Evolutionary conservation across 2,888 invertebrate species (phyloP).

Genomic region (Amblyjoppa proteus): DNA sequence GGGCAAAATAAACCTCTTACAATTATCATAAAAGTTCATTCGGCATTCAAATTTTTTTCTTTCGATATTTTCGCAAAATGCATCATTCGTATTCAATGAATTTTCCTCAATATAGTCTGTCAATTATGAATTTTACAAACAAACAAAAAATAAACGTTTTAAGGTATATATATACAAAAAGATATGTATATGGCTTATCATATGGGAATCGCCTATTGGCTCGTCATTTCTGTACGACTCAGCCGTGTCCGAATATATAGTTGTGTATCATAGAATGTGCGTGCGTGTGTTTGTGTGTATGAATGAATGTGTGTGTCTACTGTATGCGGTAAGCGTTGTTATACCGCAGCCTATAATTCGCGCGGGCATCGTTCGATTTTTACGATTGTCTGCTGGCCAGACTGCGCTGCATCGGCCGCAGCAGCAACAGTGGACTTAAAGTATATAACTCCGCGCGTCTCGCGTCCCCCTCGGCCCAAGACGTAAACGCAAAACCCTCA

Average conservation of each 20-base stretch:
- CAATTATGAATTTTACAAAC: too few relatives aligned
- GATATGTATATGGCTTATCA: too few relatives aligned
- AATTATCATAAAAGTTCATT: constrained; percentile 17
- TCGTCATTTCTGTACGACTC: constrained; percentile 18
- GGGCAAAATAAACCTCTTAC: not conserved
- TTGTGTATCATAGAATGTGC: not conserved
- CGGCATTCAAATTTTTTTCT: constrained; percentile 24
- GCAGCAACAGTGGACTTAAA: constrained; percentile 61
- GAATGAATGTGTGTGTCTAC: constrained; percentile 15
- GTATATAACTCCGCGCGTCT: constrained; percentile 64
- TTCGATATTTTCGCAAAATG: too few relatives aligned
- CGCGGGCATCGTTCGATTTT: constrained; percentile 83
- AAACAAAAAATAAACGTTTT: too few relatives aligned
- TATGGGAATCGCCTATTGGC: not conserved
- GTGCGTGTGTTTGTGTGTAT: not conserved
- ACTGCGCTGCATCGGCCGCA: constrained; percentile 67
- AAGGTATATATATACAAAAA: too few relatives aligned
- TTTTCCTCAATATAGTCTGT: too few relatives aligned
- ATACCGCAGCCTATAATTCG: constrained; percentile 83
- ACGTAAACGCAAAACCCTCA: constrained; percentile 42
- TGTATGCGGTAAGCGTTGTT: constrained; percentile 65
- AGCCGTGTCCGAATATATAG: constrained; percentile 40
- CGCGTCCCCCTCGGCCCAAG: constrained; percentile 40
- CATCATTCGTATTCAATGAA: too few relatives aligned
- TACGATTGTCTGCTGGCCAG: constrained; percentile 84